A percentile compares a stretch with the other conserved stretches of the same genome.
Evolutionary conservation across 1,140 invertebrate genomes (phyloP).

Genomic region (Drosophila insularis): DNA sequence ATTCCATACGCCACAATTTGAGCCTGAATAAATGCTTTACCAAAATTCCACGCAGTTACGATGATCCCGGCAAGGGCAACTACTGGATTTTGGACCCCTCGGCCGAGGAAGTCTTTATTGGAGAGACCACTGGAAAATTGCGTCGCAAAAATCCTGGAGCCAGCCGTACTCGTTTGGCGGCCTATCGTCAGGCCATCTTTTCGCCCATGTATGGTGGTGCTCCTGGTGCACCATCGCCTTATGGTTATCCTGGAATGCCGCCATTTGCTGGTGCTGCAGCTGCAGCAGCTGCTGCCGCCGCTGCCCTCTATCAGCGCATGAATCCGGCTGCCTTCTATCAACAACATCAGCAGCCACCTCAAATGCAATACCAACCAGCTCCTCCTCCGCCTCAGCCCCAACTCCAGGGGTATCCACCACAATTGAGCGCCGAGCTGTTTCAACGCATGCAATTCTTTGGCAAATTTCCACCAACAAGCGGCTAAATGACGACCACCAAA

Average conservation of each 20-base stretch:
- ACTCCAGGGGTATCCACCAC: constrained; percentile 52
- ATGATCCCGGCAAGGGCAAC: constrained; percentile 97
- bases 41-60: constrained; percentile 96
- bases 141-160: constrained; percentile 93
- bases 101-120: constrained; percentile 98
- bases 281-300: constrained; percentile 72
- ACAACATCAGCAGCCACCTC: constrained; percentile 51
- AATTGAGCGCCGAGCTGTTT: constrained; percentile 70
- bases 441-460: constrained; percentile 81
- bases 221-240: constrained; percentile 33
- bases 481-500: constrained; percentile 40
- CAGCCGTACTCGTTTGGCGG: constrained; percentile 91
- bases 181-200: constrained; percentile 89
- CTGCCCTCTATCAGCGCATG: constrained; percentile 71
- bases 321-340: constrained; percentile 61
- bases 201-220: constrained; percentile 78
- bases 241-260: constrained; percentile 68
- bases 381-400: constrained; percentile 28
- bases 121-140: constrained; percentile 97
- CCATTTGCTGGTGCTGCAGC: constrained; percentile 62
- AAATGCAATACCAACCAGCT: constrained; percentile 55
- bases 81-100: constrained; percentile 98
- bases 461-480: constrained; percentile 65
- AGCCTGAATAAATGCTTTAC: constrained; percentile 99
- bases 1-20: constrained; percentile 98